Conservation (phyloP, 2,797 vertebrate genomes). For the Diglossa cyanea region DNA sequence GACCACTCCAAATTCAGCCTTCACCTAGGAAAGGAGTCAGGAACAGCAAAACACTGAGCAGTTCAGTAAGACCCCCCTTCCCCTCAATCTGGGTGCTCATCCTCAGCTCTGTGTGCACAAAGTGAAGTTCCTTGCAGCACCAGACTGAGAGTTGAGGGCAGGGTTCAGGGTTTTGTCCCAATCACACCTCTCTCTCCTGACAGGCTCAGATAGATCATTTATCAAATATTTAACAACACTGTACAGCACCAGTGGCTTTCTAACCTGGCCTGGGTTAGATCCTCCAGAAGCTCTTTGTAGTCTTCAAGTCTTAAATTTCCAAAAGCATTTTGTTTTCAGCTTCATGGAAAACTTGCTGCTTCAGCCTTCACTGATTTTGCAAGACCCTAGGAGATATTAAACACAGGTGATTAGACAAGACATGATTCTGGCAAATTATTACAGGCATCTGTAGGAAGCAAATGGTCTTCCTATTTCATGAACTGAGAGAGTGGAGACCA, state of each 20-base stretch:
- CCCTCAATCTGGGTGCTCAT: not conserved
- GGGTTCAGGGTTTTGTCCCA: not conserved
- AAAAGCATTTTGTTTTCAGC: not conserved
- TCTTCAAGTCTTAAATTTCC: not conserved
- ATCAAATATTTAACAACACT: not conserved
- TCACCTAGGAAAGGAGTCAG: not conserved
- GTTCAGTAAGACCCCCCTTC: not conserved
- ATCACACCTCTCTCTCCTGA: not conserved
- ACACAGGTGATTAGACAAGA: constrained; percentile 45
- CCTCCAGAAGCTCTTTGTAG: not conserved
- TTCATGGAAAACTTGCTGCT: not conserved
- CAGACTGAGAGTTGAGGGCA: not conserved
- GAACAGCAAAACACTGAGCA: fast-evolving
- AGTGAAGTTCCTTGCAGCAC: not conserved
- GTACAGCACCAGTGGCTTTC: not conserved
- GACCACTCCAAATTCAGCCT: not conserved
- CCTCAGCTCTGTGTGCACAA: not conserved
- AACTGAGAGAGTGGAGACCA: not conserved
- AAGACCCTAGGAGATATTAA: constrained; percentile 15
- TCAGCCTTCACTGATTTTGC: constrained; percentile 29
- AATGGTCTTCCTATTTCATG: constrained; percentile 9
- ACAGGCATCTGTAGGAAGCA: constrained; percentile 31
- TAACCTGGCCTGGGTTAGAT: not conserved
- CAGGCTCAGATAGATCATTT: not conserved
- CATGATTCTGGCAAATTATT: constrained; percentile 18